Base-by-base conservation (phyloP, 2,797 vertebrate species). In the Galaxias olidus region DNA sequence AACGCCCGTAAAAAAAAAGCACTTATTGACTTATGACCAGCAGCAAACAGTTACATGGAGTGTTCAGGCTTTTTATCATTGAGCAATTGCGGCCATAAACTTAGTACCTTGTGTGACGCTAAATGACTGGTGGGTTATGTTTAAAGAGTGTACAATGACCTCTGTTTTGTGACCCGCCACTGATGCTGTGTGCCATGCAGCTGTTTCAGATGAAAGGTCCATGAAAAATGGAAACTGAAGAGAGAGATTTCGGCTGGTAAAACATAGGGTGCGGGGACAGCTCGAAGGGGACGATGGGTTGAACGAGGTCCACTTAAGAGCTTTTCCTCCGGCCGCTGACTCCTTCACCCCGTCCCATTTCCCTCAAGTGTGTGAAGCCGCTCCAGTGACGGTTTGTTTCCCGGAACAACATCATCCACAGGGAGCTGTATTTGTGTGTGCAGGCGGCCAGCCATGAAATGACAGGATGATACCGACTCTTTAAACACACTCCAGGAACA, bases 391-490 rank as follows among this genome's bases (percentile, higher is more conserved):
- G 40, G 49, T 68, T 77, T 74, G 73, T 53, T 77, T 80, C 65
- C 49, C 73, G 71, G 71, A 76, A 77, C 61, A 70, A 76, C 61
- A 66, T 59, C 47, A 57, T 80, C 74, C 61, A 71, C 51, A 17
- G 67, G 74, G 75, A 83, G 71, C 53, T 56, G 65, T 68, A 63
- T 83, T 75, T 84, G 82, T 82, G 71, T 87, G 76, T 74, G 68
- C 62, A 86, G 77, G 72, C 84, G 84, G 74, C 62, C 71, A 73
- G 72, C 83, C 81, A 81, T 87, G 68, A 89, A 91, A 87, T 82
- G 78, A 87, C 81, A 71, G 71, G 72, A 83, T 75, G 77, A 89
- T 74, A 77, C 78, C 48, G 51, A 65, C 53, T 75, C 77, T 79
- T 80, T 84, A 78, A 84, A 78, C 61, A 65, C 79, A 58, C 57